Evolutionary conservation across 2,888 invertebrate genomes (phyloP).

Genomic region (Loripinus fragilis): DNA sequence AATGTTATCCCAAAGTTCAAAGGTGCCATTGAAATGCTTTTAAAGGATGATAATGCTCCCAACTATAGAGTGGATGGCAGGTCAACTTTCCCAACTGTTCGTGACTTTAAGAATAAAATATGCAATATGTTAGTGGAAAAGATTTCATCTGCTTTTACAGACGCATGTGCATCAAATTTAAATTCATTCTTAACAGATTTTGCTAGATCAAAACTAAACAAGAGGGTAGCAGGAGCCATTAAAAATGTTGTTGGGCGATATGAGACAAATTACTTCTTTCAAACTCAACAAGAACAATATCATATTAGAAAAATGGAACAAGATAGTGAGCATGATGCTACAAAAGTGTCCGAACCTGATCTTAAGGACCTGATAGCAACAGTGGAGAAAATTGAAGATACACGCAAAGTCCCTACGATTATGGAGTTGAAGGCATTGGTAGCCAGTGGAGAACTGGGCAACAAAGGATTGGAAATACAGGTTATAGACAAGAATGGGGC

Average conservation of each 20-base stretch:
- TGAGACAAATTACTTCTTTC: conserved; percentile 5
- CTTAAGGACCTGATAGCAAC: background rate
- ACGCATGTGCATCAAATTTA: background rate
- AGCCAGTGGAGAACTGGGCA: background rate
- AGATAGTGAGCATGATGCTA: background rate
- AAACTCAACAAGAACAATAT: conserved; percentile 6
- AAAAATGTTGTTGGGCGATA: background rate
- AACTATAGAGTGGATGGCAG: background rate
- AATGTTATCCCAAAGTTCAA: background rate
- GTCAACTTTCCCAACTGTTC: background rate
- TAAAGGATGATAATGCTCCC: background rate
- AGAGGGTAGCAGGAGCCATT: background rate
- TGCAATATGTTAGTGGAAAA: background rate
- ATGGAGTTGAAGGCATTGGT: background rate
- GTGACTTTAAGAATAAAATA: background rate
- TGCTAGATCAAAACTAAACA: background rate
- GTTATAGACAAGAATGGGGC: background rate
- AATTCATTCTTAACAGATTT: conserved; percentile 2
- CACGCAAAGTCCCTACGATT: background rate
- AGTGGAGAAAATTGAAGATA: background rate
- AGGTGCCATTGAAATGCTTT: background rate
- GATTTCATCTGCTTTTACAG: conserved; percentile 1
- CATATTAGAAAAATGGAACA: background rate
- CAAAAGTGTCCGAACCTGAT: background rate
- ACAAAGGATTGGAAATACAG: background rate